phyloP scores from a whole-genome alignment of 2,113 vertebrate genomes.

The Baryphthengus martii region DNA sequence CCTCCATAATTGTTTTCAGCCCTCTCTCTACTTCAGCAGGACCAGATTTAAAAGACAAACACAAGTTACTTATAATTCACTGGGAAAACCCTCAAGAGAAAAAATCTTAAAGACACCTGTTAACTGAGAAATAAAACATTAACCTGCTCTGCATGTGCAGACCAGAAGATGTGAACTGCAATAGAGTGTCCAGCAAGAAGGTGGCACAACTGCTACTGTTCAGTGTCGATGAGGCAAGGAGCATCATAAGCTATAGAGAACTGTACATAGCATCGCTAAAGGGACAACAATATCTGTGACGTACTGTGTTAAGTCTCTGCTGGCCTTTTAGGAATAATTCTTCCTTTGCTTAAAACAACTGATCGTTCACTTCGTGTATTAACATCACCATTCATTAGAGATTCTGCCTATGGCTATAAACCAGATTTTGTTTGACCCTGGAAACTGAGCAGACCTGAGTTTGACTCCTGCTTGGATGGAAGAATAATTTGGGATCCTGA shows the following conservation, averaged over 20 bases:
- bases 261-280: neutral
- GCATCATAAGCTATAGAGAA: neutral
- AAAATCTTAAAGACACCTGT: neutral
- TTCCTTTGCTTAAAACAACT: neutral
- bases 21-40: neutral
- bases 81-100: neutral
- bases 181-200: neutral
- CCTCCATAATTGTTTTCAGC: neutral
- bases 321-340: neutral
- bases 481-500: neutral
- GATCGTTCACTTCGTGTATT: neutral
- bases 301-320: neutral
- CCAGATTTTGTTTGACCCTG: neutral
- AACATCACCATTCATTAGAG: neutral
- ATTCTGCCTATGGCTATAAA: neutral
- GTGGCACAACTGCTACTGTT: neutral
- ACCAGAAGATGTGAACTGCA: neutral
- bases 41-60: neutral
- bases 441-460: accelerated
- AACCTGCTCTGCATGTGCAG: accelerated
- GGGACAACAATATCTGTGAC: neutral
- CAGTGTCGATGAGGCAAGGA: neutral
- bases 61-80: neutral
- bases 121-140: slow-evolving; percentile 7
- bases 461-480: neutral